Conservation (phyloP, 2,797 vertebrate genomes). For the Picus viridis region DNA sequence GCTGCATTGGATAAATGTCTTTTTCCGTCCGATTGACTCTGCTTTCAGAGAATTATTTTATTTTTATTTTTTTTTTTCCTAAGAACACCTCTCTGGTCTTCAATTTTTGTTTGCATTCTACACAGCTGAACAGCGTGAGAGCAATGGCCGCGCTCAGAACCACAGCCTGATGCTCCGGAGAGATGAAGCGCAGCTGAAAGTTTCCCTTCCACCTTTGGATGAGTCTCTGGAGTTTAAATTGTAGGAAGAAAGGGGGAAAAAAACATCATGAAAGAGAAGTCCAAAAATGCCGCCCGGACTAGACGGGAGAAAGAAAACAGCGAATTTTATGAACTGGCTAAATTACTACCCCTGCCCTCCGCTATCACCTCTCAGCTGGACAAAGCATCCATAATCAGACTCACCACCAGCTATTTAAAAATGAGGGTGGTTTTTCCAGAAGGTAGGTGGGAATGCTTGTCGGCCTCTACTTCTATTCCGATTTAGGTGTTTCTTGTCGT, state of each 20-base stretch:
- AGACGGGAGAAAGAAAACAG: slow-evolving; percentile 98
- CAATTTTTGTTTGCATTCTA: not conserved
- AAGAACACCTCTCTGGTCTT: not conserved
- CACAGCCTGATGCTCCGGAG: slow-evolving; percentile 25
- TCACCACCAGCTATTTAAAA: slow-evolving; percentile 96
- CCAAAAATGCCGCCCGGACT: slow-evolving; percentile 97
- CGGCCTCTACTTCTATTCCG: not conserved
- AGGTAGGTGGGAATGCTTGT: slow-evolving; percentile 82
- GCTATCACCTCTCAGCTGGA: slow-evolving; percentile 99
- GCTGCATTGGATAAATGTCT: slow-evolving; percentile 42
- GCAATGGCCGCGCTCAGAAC: slow-evolving; percentile 15
- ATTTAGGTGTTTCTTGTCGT: not conserved
- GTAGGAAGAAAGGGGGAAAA: slow-evolving; percentile 73
- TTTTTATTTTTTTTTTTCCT: not conserved
- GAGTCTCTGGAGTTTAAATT: slow-evolving; percentile 76
- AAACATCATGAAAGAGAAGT: slow-evolving; percentile 96
- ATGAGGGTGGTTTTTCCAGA: slow-evolving; percentile 96
- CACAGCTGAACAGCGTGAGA: slow-evolving; percentile 7
- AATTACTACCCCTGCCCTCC: slow-evolving; percentile 93
- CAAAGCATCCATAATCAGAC: slow-evolving; percentile 97
- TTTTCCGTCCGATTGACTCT: slow-evolving; percentile 33
- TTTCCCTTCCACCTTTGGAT: slow-evolving; percentile 70
- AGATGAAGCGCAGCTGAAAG: slow-evolving; percentile 74
- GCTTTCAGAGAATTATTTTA: slow-evolving; percentile 13
- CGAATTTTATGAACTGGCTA: slow-evolving; percentile 98